A percentile compares a stretch with the other conserved stretches of the same genome.
Evolutionary conservation across 1,140 invertebrate genomes (phyloP).

Genomic region (Pinna nobilis): DNA sequence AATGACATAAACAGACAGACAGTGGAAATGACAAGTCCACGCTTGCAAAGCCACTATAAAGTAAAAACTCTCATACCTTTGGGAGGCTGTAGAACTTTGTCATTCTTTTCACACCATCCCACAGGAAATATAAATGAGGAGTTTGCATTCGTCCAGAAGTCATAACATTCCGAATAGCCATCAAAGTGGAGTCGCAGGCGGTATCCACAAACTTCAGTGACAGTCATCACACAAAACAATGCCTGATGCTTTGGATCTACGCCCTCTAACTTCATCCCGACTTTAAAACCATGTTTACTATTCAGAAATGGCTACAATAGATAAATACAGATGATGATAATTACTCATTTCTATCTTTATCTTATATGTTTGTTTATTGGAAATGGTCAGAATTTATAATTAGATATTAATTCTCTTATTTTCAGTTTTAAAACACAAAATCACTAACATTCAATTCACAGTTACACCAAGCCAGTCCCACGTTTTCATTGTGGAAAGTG

Average conservation of each 20-base stretch:
- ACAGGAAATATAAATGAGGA: constrained; percentile 92
- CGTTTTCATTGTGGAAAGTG: too few relatives aligned
- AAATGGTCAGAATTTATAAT: too few relatives aligned
- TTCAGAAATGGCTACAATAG: constrained; percentile 69
- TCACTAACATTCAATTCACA: too few relatives aligned
- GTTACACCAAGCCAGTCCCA: too few relatives aligned
- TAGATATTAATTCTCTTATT: too few relatives aligned
- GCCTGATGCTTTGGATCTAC: constrained; percentile 94
- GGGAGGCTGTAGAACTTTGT: constrained; percentile 77
- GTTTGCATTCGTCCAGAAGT: constrained; percentile 96
- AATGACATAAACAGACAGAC: background rate
- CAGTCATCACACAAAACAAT: constrained; percentile 90
- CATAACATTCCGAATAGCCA: constrained; percentile 90
- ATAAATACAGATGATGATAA: too few relatives aligned
- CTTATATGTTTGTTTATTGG: too few relatives aligned
- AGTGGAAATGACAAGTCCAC: background rate
- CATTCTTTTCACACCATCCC: constrained; percentile 88
- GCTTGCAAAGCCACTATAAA: background rate
- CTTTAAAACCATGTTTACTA: constrained; percentile 83
- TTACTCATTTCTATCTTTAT: too few relatives aligned
- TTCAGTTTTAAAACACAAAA: too few relatives aligned
- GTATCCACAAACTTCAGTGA: constrained; percentile 85
- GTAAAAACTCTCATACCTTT: constrained; percentile 76
- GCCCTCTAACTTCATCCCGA: constrained; percentile 94
- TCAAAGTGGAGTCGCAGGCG: constrained; percentile 93